Base-by-base conservation (phyloP, 2,113 vertebrate genomes). In the Hemibagrus wyckioides region DNA sequence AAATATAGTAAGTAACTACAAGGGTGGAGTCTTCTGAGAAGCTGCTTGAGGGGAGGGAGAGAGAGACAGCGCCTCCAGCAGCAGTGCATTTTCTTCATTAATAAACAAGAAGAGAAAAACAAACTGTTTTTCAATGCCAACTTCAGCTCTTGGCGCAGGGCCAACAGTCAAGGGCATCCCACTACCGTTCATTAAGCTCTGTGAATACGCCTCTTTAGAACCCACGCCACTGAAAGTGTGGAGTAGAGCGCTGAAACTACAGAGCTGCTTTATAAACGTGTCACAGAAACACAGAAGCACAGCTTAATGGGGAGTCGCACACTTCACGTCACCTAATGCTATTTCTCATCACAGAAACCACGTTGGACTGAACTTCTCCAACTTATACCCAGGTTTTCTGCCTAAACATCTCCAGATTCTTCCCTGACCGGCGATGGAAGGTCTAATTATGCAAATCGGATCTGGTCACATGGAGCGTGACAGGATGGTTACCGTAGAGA, bases 71-170 rank as follows among this genome's bases (percentile, higher is more conserved):
- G 59, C 30, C 23, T 56, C 44, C 30, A 56, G n/a, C 59, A 80
- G 59, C 50, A 44, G 25, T 44, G 39, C 6, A 4, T 36, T 86
- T 86, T 30, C 63, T 82, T 73, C 52, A 82, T 82, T 86, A 82
- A 86, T 48, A 57, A 19, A 86, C 85, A 30, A 86, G 44, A 36
- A 57, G 23, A 80, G 21, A 48, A 82, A 71, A 81, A 71, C 57
- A 81, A 86, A 82, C 65, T 19, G 50, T 36, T n/a, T 59, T 33
- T 59, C 50, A 82, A 23, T 33, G 57, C 41, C 57, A 65, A 52
- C 57, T 19, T 79, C 39, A 61, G 25, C 28, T 77, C n/a, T 79
- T 36, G 57, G 84, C 33, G 41, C 19, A 28, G 19, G 28, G 65
- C 36, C 69, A 85, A 44, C 39, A 36, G 71, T 61, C 84, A 85